Evolutionary conservation across 1,140 invertebrate species (phyloP).

Genomic region (Brachionus koreanus): DNA sequence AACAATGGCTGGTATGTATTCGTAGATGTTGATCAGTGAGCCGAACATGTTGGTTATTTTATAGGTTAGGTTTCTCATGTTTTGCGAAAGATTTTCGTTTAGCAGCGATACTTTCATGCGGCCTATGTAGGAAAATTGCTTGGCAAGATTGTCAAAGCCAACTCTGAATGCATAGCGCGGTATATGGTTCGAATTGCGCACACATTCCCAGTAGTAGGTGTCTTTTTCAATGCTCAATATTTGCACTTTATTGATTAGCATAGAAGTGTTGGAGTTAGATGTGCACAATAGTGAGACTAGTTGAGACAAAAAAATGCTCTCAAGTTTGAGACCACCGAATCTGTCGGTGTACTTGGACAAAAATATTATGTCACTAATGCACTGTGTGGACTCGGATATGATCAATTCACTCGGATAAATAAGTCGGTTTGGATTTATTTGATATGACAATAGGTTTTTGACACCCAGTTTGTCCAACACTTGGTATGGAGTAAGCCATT

Average conservation of each 20-base stretch:
- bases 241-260: background rate
- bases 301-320: conserved; percentile 33
- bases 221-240: conserved; percentile 32
- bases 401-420: conserved; percentile 14
- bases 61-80: background rate
- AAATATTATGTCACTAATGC: background rate
- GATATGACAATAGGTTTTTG: background rate
- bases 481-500: conserved; percentile 24
- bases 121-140: conserved; percentile 39
- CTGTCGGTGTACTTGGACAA: background rate
- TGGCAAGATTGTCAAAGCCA: background rate
- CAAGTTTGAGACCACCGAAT: background rate
- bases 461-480: background rate
- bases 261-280: background rate
- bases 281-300: background rate
- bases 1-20: conserved; percentile 41
- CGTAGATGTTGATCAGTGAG: conserved; percentile 9
- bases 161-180: conserved; percentile 14
- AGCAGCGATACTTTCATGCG: conserved; percentile 1
- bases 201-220: conserved; percentile 6
- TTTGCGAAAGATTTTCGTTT: background rate
- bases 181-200: background rate
- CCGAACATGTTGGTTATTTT: conserved; percentile 19
- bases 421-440: background rate
- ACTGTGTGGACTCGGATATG: background rate